Evolutionary conservation across 2,797 vertebrate species (phyloP).

Genomic region (Chanos chanos): DNA sequence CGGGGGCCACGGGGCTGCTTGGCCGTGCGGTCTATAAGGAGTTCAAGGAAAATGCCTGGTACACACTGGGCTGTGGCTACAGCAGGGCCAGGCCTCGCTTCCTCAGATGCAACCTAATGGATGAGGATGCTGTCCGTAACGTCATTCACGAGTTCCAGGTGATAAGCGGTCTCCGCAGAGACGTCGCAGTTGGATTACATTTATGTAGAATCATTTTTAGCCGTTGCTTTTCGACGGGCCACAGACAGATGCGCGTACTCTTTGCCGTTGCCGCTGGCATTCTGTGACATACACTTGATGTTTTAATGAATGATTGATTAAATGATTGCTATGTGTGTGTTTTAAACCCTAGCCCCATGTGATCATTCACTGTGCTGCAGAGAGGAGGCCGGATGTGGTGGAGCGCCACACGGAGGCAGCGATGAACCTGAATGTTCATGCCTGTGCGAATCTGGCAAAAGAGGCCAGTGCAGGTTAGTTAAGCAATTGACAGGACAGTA

Average conservation of each 20-base stretch:
- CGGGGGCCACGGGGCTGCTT: slow-evolving; percentile 90
- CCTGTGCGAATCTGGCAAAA: slow-evolving; percentile 84
- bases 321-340: slow-evolving; percentile 35
- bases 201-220: no score
- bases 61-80: slow-evolving; percentile 80
- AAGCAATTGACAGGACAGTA: background rate
- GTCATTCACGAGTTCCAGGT: slow-evolving; percentile 86
- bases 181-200: no score
- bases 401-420: slow-evolving; percentile 86
- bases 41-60: slow-evolving; percentile 83
- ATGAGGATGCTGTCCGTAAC: slow-evolving; percentile 76
- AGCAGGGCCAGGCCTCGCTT: slow-evolving; percentile 82
- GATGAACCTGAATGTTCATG: slow-evolving; percentile 85
- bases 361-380: slow-evolving; percentile 92
- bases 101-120: slow-evolving; percentile 84
- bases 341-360: slow-evolving; percentile 81
- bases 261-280: no score
- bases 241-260: no score
- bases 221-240: no score
- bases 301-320: slow-evolving; percentile 14
- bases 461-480: slow-evolving; percentile 89
- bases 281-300: background rate
- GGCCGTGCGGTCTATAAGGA: slow-evolving; percentile 88
- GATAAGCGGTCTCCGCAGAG: no score
- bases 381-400: slow-evolving; percentile 90